Percentiles rank a stretch among this genome's conserved stretches.
Evolutionary conservation across 2,888 invertebrate species (phyloP).

Genomic region (Dolichopus griseipennis): DNA sequence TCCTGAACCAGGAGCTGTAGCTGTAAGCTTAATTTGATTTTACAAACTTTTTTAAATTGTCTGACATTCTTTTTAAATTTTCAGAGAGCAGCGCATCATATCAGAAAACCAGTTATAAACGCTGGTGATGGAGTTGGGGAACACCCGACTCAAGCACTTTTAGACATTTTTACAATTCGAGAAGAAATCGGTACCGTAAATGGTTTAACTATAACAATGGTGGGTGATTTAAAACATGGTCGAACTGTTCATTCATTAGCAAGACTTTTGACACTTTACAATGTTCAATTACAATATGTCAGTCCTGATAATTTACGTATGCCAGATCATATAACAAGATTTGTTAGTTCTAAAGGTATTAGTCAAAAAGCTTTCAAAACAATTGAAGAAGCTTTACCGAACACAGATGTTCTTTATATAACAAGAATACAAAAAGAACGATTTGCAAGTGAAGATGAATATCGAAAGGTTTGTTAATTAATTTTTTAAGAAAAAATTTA

Average conservation of each 20-base stretch:
- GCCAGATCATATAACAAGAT: constrained; percentile 79
- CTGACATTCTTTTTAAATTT: constrained; percentile 24
- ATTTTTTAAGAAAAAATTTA: background rate
- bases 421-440: constrained; percentile 95
- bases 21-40: constrained; percentile 49
- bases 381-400: constrained; percentile 78
- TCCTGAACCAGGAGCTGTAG: constrained; percentile 83
- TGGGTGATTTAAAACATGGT: constrained; percentile 96
- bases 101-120: constrained; percentile 88
- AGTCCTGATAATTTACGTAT: constrained; percentile 79
- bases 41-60: constrained; percentile 7
- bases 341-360: constrained; percentile 68
- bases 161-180: constrained; percentile 96
- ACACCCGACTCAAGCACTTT: constrained; percentile 94
- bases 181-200: constrained; percentile 99
- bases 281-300: constrained; percentile 86
- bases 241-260: constrained; percentile 97
- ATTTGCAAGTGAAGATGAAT: constrained; percentile 74
- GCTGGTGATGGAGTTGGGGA: constrained; percentile 97
- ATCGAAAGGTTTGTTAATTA: constrained; percentile 58
- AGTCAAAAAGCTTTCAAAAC: constrained; percentile 53
- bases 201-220: constrained; percentile 93
- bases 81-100: constrained; percentile 76
- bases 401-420: constrained; percentile 97
- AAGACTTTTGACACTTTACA: constrained; percentile 84